Base-by-base conservation (phyloP, 2,888 invertebrate species). In the Pediacus dermestoides region DNA sequence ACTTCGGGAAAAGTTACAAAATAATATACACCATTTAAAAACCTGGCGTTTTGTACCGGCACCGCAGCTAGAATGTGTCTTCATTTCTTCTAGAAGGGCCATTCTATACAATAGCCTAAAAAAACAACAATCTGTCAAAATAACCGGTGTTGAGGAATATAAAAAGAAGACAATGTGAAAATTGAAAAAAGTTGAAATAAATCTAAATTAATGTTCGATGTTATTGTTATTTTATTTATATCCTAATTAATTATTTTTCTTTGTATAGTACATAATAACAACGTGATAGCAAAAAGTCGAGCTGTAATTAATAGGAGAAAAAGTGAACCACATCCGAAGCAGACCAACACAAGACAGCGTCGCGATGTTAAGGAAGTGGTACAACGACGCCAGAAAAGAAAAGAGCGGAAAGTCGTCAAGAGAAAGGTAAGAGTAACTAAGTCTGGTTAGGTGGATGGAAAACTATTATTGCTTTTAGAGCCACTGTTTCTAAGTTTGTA, bases 371-470 rank as follows among this genome's bases (percentile, higher is more conserved):
- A 39, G 34, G 52, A 55, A 39, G 43, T 41, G 1, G 48, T 43
- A 23, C 58, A 52, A 31, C 58, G 55, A 38, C 49, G 59, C 30
- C 64, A 52, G 46, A 68, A 68, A 39, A 40, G 72, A 54, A 30
- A 71, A 59, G 49, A 75, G 64, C 54, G 70, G 57, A 64, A 74
- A 63, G 39, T 72, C 57, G 55, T 67, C 50, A 58, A 67, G 63
- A 46, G 70, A 60, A 64, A 73, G 66, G 52, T 59, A 61, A 28
- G 66, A 62, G 16, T 36, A 12, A n/a, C n/a, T n/a, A n/a, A n/a
- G n/a, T n/a, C n/a, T n/a, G n/a, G 38, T 32, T 15, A 33, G 30
- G 9, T 34, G 35, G 14, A 6, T 6, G 27, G 6, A n/a, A 25
- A 33, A 25, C 10, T 22, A 8, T 34, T 25, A 31, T 31, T 2